These are phyloP conservation scores for Rhagologus leucostigma DNA, from an alignment of 2,113 vertebrate genomes.

Conservation along the genomic window DNA sequence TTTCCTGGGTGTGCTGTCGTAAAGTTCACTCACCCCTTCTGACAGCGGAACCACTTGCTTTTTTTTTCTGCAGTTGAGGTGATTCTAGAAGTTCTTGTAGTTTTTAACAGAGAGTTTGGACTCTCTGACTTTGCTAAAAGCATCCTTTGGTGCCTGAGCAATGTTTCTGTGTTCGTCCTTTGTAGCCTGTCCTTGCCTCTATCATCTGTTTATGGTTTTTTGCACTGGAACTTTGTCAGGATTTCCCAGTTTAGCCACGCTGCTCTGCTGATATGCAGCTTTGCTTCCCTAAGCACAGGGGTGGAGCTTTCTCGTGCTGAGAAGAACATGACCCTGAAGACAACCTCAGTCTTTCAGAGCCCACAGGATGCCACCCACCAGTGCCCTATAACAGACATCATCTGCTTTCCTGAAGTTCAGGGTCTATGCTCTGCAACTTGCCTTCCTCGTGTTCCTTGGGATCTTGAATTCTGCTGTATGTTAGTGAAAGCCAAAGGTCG, in stretches of 20 bases:
- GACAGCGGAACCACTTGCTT: neutral
- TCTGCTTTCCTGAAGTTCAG: neutral
- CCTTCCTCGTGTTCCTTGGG: neutral
- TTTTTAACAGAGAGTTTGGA: neutral
- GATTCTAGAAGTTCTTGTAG: neutral
- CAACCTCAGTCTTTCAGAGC: neutral
- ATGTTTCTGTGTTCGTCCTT: fast-evolving
- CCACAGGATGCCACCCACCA: neutral
- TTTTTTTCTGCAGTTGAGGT: neutral
- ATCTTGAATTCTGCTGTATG: neutral
- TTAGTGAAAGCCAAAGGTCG: neutral
- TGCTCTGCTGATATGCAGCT: neutral
- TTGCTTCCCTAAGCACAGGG: neutral
- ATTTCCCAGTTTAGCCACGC: neutral
- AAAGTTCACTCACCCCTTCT: neutral
- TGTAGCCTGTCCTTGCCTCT: neutral
- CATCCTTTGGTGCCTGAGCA: neutral
- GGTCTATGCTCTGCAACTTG: neutral
- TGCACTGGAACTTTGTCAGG: neutral
- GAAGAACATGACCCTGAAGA: neutral
- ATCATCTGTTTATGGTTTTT: neutral
- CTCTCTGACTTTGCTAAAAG: neutral
- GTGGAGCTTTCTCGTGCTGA: neutral
- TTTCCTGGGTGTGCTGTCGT: neutral
- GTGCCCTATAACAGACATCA: neutral